A percentile compares a stretch with the other conserved stretches of the same genome.
These are phyloP conservation scores for Anoplophora glabripennis DNA, from an alignment of 1,140 invertebrate genomes.

Conservation along the genomic window DNA sequence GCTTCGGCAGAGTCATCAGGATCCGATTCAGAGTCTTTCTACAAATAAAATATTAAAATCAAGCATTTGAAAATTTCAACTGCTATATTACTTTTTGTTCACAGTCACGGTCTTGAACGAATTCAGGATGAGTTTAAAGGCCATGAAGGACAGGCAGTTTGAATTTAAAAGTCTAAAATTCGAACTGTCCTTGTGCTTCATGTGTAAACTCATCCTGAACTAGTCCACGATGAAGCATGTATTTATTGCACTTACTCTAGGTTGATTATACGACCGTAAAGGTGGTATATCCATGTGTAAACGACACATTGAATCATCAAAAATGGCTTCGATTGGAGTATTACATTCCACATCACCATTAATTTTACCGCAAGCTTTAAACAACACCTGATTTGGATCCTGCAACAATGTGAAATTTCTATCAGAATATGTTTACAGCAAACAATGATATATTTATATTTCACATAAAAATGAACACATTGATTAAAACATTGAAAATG, in stretches of 20 bases:
- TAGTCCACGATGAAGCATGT: neutral
- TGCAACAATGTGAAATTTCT: conserved; percentile 60
- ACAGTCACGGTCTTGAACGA: neutral
- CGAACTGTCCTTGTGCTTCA: neutral
- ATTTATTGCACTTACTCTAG: conserved; percentile 52
- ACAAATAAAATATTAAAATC: conserved; percentile 16
- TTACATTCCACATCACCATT: conserved; percentile 65
- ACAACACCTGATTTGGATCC: conserved; percentile 71
- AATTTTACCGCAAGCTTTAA: conserved; percentile 67
- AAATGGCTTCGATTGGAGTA: conserved; percentile 67
- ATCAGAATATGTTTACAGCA: neutral
- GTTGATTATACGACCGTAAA: conserved; percentile 54
- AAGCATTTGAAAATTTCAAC: neutral
- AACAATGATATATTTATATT: no score
- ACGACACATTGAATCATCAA: conserved; percentile 64
- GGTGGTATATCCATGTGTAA: conserved; percentile 65
- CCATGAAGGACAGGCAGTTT: neutral
- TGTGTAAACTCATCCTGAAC: neutral
- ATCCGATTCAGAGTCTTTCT: conserved; percentile 48
- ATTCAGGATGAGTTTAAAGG: neutral
- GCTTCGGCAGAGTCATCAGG: conserved; percentile 39
- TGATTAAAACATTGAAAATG: no score
- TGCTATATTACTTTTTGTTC: neutral
- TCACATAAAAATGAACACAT: no score
- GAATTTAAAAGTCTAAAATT: neutral